Percentiles rank a stretch among this genome's conserved stretches.
Evolutionary conservation across 2,888 invertebrate species (phyloP).

Genomic region (Nemoura dubitans): DNA sequence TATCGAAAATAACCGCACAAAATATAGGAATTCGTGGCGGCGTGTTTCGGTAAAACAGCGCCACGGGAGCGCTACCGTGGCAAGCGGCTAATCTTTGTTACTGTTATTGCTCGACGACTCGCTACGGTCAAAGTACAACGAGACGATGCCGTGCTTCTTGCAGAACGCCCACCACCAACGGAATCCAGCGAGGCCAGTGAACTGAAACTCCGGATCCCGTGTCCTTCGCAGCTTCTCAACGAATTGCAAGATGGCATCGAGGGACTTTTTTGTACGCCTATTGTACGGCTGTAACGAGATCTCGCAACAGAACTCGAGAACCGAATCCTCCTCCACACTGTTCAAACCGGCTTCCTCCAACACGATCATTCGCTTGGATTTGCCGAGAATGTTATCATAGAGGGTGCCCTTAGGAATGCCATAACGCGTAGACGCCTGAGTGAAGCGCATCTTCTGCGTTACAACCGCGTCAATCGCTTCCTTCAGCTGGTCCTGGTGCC

Average conservation of each 20-base stretch:
- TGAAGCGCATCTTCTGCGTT: slow-evolving; percentile 79
- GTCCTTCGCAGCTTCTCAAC: slow-evolving; percentile 71
- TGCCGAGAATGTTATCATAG: slow-evolving; percentile 80
- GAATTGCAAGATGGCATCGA: slow-evolving; percentile 69
- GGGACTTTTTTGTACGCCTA: slow-evolving; percentile 74
- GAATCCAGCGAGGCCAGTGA: slow-evolving; percentile 76
- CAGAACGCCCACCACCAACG: slow-evolving; percentile 87
- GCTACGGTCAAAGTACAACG: slow-evolving; percentile 65
- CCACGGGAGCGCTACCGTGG: neutral
- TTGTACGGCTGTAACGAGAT: slow-evolving; percentile 75
- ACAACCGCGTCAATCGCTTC: slow-evolving; percentile 80
- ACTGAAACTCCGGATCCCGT: slow-evolving; percentile 72
- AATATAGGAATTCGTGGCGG: neutral
- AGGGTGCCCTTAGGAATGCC: slow-evolving; percentile 80
- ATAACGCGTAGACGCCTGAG: slow-evolving; percentile 75
- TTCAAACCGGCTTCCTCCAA: slow-evolving; percentile 74
- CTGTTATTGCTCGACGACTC: slow-evolving; percentile 22
- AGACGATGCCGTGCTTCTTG: slow-evolving; percentile 79
- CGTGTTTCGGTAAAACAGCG: neutral
- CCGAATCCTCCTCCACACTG: slow-evolving; percentile 69
- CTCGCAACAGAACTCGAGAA: slow-evolving; percentile 78
- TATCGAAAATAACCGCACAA: neutral
- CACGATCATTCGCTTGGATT: slow-evolving; percentile 79
- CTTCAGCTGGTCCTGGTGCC: slow-evolving; percentile 78
- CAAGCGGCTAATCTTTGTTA: slow-evolving; percentile 8